Evolutionary conservation across 2,797 vertebrate species (phyloP), one percentile per base, ranked within the genome.

Genomic region (Alauda arvensis): DNA sequence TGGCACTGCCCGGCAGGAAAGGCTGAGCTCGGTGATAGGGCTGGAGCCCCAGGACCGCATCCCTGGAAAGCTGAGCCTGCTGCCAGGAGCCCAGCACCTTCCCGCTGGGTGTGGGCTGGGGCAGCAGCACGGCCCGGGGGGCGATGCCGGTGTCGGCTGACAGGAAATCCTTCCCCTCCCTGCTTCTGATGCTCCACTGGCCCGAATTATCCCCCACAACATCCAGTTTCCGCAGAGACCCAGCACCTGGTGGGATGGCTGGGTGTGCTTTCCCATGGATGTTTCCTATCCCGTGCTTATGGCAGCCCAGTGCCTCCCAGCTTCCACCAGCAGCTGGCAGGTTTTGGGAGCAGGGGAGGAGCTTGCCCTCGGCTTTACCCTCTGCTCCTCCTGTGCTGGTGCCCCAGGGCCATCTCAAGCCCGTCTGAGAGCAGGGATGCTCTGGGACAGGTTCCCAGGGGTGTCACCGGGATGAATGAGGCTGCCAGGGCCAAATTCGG

Each of bases 71-170:
- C 66, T 17, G 82, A 70, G 62, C 37, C 46, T 20, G 34, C 13
- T 2, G 51, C 4, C 1, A 15, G 3, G 51, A 77, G 37, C n/a
- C 76, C 1, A 0, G 15, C 52, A 0, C 14, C 60, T 28, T 24
- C 55, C 63, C 0, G 4, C 60, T 1, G 8, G 56, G 49, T 0
- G 46, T 5, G 51, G 68, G 55, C 52, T 7, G 55, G 42, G n/a
- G 39, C 29, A 31, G 40, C 29, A 60, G 7, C 9, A 3, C 0
- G 9, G 69, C 37, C 31, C 1, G 9, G 31, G 16, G 2, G 25
- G 49, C 0, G 0, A 39, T 3, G 31, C n/a, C 0, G 0, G 1
- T 31, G 12, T 9, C 20, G 1, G 0, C 25, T 2, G 4, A 46
- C 68, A 87, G 85, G 92, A 92, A 80, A 89, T 52, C 80, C 85